Percentiles rank a stretch among this genome's conserved stretches.
Conservation (phyloP, 2,888 invertebrate species). For the Calliopum simillimum region DNA sequence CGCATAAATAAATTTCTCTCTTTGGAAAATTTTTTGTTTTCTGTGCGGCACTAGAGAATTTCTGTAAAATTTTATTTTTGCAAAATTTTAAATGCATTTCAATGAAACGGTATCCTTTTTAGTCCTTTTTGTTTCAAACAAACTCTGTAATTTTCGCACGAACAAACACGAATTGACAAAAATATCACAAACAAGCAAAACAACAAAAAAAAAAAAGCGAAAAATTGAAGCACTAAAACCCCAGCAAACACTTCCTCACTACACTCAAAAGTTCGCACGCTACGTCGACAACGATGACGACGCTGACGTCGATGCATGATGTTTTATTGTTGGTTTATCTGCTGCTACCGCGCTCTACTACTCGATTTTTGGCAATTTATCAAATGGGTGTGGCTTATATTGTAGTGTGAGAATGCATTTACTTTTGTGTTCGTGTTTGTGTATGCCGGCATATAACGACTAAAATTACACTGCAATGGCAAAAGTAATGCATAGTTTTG, state of each 20-base stretch:
- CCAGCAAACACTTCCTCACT: neutral
- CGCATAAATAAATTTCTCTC: too few relatives aligned
- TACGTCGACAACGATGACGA: too few relatives aligned
- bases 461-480: neutral
- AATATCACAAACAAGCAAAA: too few relatives aligned
- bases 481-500: conserved; percentile 50
- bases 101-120: too few relatives aligned
- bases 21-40: too few relatives aligned
- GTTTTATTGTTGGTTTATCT: neutral
- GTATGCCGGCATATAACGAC: conserved; percentile 47
- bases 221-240: neutral
- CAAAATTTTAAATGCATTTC: too few relatives aligned
- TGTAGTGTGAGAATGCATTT: neutral
- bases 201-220: neutral
- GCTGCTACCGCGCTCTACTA: neutral
- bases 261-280: neutral
- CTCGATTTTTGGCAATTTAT: conserved; percentile 50
- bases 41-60: too few relatives aligned
- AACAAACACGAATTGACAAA: neutral
- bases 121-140: too few relatives aligned
- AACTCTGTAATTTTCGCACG: conserved; percentile 17
- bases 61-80: too few relatives aligned
- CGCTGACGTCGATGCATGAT: neutral
- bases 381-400: conserved; percentile 56
- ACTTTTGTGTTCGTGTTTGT: conserved; percentile 4